Percentiles rank a stretch among this genome's conserved stretches.
These are phyloP conservation scores for Euwallacea similis DNA, from an alignment of 1,140 invertebrate genomes.

Conservation along the genomic window DNA sequence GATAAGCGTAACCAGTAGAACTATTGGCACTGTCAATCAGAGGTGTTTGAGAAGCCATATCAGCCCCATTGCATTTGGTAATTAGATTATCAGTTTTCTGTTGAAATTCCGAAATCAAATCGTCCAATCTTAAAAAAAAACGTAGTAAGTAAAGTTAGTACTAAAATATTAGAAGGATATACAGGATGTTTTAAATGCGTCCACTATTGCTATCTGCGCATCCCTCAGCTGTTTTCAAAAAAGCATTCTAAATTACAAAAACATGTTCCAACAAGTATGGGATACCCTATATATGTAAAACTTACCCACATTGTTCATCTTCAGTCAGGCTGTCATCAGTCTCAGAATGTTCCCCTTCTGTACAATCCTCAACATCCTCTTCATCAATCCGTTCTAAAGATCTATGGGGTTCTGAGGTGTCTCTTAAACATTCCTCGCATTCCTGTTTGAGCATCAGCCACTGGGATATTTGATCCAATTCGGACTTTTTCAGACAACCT, in stretches of 20 bases:
- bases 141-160: no score
- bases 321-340: slow-evolving; percentile 57
- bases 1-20: slow-evolving; percentile 41
- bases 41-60: slow-evolving; percentile 18
- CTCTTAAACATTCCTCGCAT: slow-evolving; percentile 78
- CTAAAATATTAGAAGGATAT: no score
- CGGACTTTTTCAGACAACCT: slow-evolving; percentile 65
- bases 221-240: no score
- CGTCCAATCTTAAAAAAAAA: slow-evolving; percentile 62
- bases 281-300: not conserved
- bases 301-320: slow-evolving; percentile 17
- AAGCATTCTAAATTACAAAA: no score
- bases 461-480: slow-evolving; percentile 78
- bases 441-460: slow-evolving; percentile 84
- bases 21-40: slow-evolving; percentile 45
- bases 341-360: slow-evolving; percentile 58
- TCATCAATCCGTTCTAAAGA: slow-evolving; percentile 67
- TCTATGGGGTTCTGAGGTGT: slow-evolving; percentile 59
- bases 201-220: not conserved
- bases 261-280: not conserved
- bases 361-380: slow-evolving; percentile 54
- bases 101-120: slow-evolving; percentile 70
- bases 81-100: slow-evolving; percentile 69
- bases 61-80: slow-evolving; percentile 47
- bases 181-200: no score